Conservation (phyloP, 2,797 vertebrate genomes). For the Centropyge bicolor region DNA sequence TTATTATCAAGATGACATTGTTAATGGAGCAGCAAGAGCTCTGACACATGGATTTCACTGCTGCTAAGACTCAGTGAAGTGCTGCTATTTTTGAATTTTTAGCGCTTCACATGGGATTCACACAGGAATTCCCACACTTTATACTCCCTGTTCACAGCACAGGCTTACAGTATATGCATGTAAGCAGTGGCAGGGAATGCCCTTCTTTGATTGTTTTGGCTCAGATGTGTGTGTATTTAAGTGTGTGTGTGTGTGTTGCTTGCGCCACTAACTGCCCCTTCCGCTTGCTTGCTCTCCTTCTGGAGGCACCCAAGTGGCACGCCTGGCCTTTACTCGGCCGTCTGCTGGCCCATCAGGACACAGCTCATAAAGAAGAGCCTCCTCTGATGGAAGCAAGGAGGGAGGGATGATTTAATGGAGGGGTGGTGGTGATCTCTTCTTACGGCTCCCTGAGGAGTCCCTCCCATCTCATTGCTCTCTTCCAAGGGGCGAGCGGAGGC, state of each 20-base stretch:
- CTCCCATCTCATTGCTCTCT: constrained; percentile 89
- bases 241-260: constrained; percentile 26
- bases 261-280: constrained; percentile 53
- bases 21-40: too few species aligned
- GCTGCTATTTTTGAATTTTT: too few species aligned
- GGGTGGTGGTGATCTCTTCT: constrained; percentile 90
- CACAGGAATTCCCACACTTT: background rate
- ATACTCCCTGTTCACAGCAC: background rate
- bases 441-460: constrained; percentile 90
- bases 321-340: constrained; percentile 90
- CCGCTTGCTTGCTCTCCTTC: constrained; percentile 56
- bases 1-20: background rate
- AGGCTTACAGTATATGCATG: constrained; percentile 6
- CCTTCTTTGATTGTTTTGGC: constrained; percentile 27
- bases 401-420: constrained; percentile 91
- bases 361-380: constrained; percentile 91
- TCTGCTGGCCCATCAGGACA: constrained; percentile 94
- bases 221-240: background rate
- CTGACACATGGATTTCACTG: too few species aligned
- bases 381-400: constrained; percentile 65
- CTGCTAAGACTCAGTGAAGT: too few species aligned
- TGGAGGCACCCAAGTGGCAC: constrained; percentile 86
- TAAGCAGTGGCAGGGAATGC: constrained; percentile 14
- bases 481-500: constrained; percentile 86
- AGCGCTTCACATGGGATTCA: too few species aligned